phyloP scores from a whole-genome alignment of 2,797 vertebrate genomes.

The Lepus oiostolus region DNA sequence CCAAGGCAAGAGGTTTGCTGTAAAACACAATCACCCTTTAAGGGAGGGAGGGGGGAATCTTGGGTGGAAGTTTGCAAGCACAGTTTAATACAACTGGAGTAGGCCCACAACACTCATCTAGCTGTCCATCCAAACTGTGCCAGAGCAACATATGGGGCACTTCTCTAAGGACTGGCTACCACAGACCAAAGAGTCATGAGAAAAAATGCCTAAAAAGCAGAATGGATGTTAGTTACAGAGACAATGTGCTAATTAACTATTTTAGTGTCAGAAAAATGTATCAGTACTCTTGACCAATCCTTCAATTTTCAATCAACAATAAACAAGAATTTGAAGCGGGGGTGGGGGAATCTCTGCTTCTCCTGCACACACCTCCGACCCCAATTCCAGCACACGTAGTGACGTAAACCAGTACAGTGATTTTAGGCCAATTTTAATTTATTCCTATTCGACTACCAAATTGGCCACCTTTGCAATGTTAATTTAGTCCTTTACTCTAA shows the following conservation, averaged over 20 bases:
- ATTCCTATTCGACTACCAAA: slow-evolving; percentile 84
- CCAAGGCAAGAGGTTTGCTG: slow-evolving; percentile 88
- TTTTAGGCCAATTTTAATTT: slow-evolving; percentile 88
- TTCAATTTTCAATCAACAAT: background rate
- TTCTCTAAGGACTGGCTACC: slow-evolving; percentile 78
- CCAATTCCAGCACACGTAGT: background rate
- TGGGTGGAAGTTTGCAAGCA: slow-evolving; percentile 80
- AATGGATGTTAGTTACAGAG: slow-evolving; percentile 66
- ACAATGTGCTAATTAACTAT: slow-evolving; percentile 36
- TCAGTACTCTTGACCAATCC: slow-evolving; percentile 39
- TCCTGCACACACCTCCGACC: rapidly evolving
- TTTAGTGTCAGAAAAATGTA: slow-evolving; percentile 60
- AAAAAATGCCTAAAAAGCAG: slow-evolving; percentile 79
- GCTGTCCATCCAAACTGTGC: slow-evolving; percentile 64
- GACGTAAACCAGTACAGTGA: slow-evolving; percentile 81
- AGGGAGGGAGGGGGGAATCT: slow-evolving; percentile 79
- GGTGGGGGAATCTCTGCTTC: slow-evolving; percentile 31
- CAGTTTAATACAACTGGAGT: slow-evolving; percentile 75
- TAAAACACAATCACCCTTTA: slow-evolving; percentile 87
- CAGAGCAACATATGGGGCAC: slow-evolving; percentile 38
- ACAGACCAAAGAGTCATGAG: slow-evolving; percentile 79
- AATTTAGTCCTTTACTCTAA: slow-evolving; percentile 88
- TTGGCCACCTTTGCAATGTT: slow-evolving; percentile 86
- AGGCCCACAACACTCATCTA: slow-evolving; percentile 42
- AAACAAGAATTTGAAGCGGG: slow-evolving; percentile 37